Percentiles rank a stretch among this genome's conserved stretches.
These are phyloP conservation scores for Drosophila paranaensis DNA, from an alignment of 2,888 invertebrate species.

Conservation along the genomic window DNA sequence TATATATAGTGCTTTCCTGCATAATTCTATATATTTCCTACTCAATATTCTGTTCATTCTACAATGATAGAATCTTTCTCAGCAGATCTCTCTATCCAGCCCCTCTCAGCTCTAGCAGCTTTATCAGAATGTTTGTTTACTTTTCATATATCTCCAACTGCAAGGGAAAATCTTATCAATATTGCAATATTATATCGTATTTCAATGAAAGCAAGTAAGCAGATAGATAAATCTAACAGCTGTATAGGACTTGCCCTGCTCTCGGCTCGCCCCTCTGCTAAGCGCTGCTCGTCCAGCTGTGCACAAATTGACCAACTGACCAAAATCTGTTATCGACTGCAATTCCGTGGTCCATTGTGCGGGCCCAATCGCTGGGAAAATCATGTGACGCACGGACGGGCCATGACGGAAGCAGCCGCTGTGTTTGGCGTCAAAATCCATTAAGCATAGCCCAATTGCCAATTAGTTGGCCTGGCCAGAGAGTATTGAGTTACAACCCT, in stretches of 20 bases:
- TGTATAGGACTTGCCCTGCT: neutral
- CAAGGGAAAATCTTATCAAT: neutral
- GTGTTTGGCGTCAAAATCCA: conserved; percentile 69
- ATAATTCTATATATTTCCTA: no score
- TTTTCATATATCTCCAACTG: neutral
- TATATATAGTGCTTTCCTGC: no score
- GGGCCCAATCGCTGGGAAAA: conserved; percentile 48
- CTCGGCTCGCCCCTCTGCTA: neutral
- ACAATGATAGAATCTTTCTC: no score
- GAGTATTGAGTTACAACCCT: conserved; percentile 55
- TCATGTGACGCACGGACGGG: neutral
- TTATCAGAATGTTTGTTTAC: no score
- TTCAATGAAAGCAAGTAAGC: neutral
- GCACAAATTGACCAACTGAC: conserved; percentile 63
- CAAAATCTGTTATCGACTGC: conserved; percentile 55
- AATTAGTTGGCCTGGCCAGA: conserved; percentile 48
- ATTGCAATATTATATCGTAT: neutral
- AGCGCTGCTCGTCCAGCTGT: conserved; percentile 50
- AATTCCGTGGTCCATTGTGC: conserved; percentile 41
- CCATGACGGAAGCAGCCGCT: conserved; percentile 57
- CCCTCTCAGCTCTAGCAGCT: no score
- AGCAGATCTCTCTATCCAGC: no score
- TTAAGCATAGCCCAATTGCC: conserved; percentile 71
- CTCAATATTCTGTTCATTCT: no score
- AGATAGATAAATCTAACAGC: neutral